These are phyloP conservation scores for Equus przewalskii DNA, from an alignment of 2,113 vertebrate genomes.

Conservation along the genomic window DNA sequence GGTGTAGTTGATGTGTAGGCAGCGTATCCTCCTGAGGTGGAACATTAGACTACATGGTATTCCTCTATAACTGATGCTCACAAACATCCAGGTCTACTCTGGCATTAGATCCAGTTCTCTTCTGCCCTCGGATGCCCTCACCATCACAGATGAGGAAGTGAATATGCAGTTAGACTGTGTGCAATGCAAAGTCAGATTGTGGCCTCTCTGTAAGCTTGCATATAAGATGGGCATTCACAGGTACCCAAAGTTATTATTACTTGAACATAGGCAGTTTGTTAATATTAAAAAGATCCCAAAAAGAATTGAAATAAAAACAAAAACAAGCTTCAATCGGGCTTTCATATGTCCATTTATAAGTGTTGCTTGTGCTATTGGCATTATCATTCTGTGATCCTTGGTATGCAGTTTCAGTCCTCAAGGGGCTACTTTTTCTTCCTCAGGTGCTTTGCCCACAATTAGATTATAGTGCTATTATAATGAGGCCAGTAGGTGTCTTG, in stretches of 20 bases:
- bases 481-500: background rate
- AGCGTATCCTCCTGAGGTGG: background rate
- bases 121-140: background rate
- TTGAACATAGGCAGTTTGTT: background rate
- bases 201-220: background rate
- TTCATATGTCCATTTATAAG: background rate
- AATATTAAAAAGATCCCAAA: conserved; percentile 14
- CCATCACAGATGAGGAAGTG: background rate
- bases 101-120: background rate
- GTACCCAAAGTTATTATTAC: background rate
- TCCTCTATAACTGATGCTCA: background rate
- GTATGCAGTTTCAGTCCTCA: background rate
- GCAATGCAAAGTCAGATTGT: conserved; percentile 9
- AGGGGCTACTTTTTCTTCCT: background rate
- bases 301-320: conserved; percentile 21
- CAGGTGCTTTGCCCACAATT: background rate
- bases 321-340: background rate
- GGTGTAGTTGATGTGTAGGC: background rate
- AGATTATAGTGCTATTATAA: background rate
- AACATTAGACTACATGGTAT: background rate
- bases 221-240: background rate
- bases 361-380: background rate
- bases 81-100: background rate
- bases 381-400: background rate
- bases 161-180: background rate